Conservation (phyloP, 1,140 invertebrate genomes). For the Coptotermes formosanus region DNA sequence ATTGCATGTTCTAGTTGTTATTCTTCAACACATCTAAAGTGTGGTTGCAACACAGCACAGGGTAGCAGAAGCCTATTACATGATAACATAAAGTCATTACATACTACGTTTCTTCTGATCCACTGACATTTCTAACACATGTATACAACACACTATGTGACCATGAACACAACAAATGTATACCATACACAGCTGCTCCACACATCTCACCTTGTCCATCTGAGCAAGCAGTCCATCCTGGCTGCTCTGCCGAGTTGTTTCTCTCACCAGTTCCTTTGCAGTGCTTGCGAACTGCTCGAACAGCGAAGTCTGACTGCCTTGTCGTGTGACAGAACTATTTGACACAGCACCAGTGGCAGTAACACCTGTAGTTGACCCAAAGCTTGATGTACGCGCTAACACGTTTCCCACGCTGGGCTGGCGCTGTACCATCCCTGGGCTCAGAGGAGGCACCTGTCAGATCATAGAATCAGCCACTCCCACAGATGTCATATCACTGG, state of each 20-base stretch:
- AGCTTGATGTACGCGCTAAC: constrained; percentile 60
- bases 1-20: no score
- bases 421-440: constrained; percentile 52
- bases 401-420: constrained; percentile 64
- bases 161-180: no score
- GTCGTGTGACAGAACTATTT: constrained; percentile 56
- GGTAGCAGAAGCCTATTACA: no score
- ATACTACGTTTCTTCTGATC: no score
- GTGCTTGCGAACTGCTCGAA: constrained; percentile 83
- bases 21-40: no score
- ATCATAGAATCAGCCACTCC: constrained; percentile 35
- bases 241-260: constrained; percentile 82
- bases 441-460: constrained; percentile 43
- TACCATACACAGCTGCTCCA: background rate
- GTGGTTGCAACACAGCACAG: no score
- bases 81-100: no score
- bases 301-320: constrained; percentile 76
- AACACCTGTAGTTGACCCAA: constrained; percentile 40
- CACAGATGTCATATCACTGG: background rate
- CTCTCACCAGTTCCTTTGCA: constrained; percentile 80
- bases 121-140: no score
- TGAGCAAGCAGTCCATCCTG: constrained; percentile 86
- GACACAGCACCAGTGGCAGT: constrained; percentile 43
- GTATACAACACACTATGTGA: background rate
- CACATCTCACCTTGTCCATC: constrained; percentile 73